Evolutionary conservation across 2,888 invertebrate genomes (phyloP), one percentile per base, ranked within the genome.

Genomic region (Scaptomyza flava): DNA sequence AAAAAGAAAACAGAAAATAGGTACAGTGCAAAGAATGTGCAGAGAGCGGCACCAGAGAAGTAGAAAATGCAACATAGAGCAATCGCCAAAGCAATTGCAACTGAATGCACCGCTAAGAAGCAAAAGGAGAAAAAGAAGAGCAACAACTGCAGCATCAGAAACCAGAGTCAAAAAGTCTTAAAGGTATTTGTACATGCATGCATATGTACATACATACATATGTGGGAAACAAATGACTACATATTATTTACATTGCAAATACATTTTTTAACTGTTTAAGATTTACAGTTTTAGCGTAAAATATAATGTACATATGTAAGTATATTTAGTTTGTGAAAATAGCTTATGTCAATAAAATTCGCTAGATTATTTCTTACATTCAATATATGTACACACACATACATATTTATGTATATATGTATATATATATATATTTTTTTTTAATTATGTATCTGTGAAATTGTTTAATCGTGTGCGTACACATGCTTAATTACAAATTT

Each of bases 21-120:
- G 75, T 72, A 74, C 79, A 81, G 81, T 79, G 84, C 74, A 79
- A 68, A 76, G 72, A 80, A 77, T 66, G 63, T 62, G 64, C 72
- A 64, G 57, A 72, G 53, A 56, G 58, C 48, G 68, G 31, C 38
- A 57, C n/a, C 33, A 45, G 38, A 65, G 63, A 76, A 70, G 60
- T 64, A 71, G 79, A 84, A 81, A 82, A 83, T 81, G 74, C 81
- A 83, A 68, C 86, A 72, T 52, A 73, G 73, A 72, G 66, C 59
- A 66, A 81, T 72, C 62, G 64, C 52, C 62, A 77, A 68, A 69
- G 65, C 64, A 64, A 75, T 72, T 79, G 63, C 81, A 80, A 53
- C 72, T 66, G 65, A 65, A 73, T 67, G 67, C 66, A 77, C 45
- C 63, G 52, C 36, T 33, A 75, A 69, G 56, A 53, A 51, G 54